phyloP scores from a whole-genome alignment of 2,797 vertebrate genomes.

The Bradypodion ventrale region DNA sequence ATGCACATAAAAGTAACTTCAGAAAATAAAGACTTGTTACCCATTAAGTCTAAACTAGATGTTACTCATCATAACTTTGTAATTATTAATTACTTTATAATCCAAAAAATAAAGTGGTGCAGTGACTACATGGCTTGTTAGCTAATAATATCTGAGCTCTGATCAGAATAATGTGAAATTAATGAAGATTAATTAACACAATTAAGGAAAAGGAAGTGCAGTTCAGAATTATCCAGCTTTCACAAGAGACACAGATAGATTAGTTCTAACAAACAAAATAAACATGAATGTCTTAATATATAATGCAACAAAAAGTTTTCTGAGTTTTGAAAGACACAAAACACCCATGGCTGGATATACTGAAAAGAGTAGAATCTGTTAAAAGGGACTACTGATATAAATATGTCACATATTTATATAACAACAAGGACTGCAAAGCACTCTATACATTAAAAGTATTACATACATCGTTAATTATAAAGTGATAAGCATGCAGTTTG shows the following conservation, averaged over 20 bases:
- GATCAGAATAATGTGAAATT: neutral
- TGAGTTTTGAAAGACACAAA: neutral
- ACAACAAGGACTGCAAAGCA: neutral
- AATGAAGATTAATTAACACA: neutral
- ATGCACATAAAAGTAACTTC: too few relatives aligned
- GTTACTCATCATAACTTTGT: too few relatives aligned
- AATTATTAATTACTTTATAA: too few relatives aligned
- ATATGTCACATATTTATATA: neutral
- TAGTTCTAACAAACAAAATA: neutral
- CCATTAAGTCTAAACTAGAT: too few relatives aligned
- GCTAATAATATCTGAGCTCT: neutral
- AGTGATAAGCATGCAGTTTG: constrained; percentile 16
- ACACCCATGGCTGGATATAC: neutral
- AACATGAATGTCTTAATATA: neutral
- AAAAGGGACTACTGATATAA: neutral
- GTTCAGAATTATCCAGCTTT: neutral
- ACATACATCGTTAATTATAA: neutral
- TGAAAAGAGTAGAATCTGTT: neutral
- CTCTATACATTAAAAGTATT: neutral
- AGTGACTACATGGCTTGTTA: too few relatives aligned
- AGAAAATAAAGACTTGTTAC: too few relatives aligned
- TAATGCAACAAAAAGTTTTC: neutral
- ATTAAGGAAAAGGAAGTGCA: neutral
- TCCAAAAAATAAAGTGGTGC: too few relatives aligned
- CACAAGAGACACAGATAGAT: neutral